Conservation (phyloP, 2,113 vertebrate genomes). For the Callospermophilus lateralis region DNA sequence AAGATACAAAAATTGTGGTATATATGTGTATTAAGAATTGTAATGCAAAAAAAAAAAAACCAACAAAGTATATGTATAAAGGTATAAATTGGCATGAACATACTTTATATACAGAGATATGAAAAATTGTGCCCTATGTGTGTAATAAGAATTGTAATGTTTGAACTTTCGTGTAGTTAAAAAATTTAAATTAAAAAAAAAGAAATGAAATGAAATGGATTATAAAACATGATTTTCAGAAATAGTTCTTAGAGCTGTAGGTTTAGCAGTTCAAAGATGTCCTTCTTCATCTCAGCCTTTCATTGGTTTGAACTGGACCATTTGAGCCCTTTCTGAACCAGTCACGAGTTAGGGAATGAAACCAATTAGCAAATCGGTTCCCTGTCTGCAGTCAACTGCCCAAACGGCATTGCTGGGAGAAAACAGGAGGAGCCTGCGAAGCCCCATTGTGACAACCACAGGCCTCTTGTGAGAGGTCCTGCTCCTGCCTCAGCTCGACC, state of each 20-base stretch:
- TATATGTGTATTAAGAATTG: no score
- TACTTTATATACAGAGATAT: no score
- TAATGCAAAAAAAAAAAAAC: no score
- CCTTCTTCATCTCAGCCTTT: neutral
- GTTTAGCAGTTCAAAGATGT: neutral
- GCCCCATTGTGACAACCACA: neutral
- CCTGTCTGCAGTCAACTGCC: neutral
- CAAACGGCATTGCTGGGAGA: neutral
- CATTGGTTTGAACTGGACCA: neutral
- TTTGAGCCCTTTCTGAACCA: neutral
- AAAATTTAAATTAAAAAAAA: no score
- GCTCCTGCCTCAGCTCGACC: neutral
- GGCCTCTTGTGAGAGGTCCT: rapidly evolving
- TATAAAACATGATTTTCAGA: neutral
- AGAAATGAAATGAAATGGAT: neutral
- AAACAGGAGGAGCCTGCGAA: neutral
- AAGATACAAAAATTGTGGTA: no score
- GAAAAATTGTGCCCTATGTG: no score
- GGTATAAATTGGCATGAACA: no score
- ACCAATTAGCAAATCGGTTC: neutral
- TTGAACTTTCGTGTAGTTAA: no score
- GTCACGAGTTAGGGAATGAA: neutral
- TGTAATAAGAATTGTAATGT: no score
- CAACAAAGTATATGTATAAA: no score
- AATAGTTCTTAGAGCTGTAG: neutral